phyloP scores from a whole-genome alignment of 1,140 invertebrate species.

The Lutraria rhynchaena region DNA sequence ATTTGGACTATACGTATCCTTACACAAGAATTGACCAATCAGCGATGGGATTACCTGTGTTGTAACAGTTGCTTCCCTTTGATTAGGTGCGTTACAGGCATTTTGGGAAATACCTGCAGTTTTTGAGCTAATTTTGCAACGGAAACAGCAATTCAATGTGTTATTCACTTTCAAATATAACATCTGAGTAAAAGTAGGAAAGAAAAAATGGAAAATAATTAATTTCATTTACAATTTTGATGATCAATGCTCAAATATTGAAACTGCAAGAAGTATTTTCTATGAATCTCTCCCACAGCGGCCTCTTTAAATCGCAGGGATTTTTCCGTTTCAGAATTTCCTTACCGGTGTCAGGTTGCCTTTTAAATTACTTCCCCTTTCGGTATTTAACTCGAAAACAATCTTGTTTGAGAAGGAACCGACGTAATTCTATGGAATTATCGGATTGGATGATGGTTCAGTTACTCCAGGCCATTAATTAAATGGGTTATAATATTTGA shows the following conservation, averaged over 20 bases:
- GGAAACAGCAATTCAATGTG: too few species aligned
- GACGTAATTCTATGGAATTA: too few species aligned
- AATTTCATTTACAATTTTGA: neutral
- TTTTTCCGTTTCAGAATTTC: conserved; percentile 27
- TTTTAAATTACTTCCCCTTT: conserved; percentile 33
- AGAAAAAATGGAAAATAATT: too few species aligned
- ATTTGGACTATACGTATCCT: conserved; percentile 69
- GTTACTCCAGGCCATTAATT: too few species aligned
- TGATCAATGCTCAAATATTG: neutral
- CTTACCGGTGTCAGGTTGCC: conserved; percentile 47
- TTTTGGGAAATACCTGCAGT: neutral
- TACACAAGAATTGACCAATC: conserved; percentile 52
- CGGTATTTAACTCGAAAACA: too few species aligned
- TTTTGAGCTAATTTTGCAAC: neutral
- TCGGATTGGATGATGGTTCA: too few species aligned
- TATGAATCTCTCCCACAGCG: neutral
- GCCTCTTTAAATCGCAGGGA: conserved; percentile 56
- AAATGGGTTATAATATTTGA: too few species aligned
- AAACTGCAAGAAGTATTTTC: conserved; percentile 7
- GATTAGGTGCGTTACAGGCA: conserved; percentile 13
- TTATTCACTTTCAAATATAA: too few species aligned
- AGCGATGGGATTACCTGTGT: conserved; percentile 29
- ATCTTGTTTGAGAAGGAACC: too few species aligned
- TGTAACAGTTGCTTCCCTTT: conserved; percentile 38
- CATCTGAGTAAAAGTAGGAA: too few species aligned